Conservation (phyloP, 2,888 invertebrate species). For the Drosophila melanocephala region DNA sequence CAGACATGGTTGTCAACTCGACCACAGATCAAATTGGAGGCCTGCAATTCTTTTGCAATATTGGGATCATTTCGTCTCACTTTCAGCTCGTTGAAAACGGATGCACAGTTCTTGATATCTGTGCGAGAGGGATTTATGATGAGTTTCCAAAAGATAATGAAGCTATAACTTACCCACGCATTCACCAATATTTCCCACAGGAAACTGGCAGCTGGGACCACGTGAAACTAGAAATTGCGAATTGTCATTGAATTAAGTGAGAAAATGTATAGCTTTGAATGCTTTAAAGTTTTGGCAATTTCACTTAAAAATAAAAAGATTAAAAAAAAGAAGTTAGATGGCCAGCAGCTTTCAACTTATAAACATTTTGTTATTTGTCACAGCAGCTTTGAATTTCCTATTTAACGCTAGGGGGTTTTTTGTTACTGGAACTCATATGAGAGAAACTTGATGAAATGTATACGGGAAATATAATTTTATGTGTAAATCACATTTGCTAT, state of each 20-base stretch:
- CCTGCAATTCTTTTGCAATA: constrained; percentile 70
- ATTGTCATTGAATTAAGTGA: not conserved
- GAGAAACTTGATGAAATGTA: constrained; percentile 43
- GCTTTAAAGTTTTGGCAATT: not conserved
- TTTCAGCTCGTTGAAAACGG: constrained; percentile 65
- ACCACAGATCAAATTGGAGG: constrained; percentile 79
- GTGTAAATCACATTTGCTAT: no score
- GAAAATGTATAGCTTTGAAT: not conserved
- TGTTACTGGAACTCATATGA: not conserved
- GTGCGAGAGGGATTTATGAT: not conserved
- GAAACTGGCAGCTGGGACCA: constrained; percentile 57
- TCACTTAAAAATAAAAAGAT: not conserved
- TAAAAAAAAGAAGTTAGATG: not conserved
- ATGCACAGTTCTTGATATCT: constrained; percentile 74
- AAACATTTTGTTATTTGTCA: not conserved
- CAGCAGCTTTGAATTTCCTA: not conserved
- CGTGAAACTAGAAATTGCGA: not conserved
- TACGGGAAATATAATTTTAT: not conserved
- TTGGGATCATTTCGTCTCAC: constrained; percentile 64
- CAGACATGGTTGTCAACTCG: constrained; percentile 69
- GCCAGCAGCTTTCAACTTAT: not conserved
- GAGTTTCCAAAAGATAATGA: no score
- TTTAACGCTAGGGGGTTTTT: constrained; percentile 25
- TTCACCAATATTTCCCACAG: constrained; percentile 63
- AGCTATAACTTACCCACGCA: constrained; percentile 70